Evolutionary conservation across 2,113 vertebrate species (phyloP).

Genomic region (Callocephalon fimbriatum): DNA sequence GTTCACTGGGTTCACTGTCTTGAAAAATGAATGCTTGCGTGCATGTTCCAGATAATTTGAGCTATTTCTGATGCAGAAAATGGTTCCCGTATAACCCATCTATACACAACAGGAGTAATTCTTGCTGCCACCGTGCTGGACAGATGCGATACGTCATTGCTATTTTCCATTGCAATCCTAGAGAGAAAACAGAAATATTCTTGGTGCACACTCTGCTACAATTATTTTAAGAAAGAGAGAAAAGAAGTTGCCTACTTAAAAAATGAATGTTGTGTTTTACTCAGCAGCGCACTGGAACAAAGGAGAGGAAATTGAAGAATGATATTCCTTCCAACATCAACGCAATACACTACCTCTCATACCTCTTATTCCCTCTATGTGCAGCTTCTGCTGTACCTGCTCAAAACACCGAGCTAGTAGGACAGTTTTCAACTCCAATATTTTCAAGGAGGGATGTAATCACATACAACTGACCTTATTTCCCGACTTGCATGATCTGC

Average conservation of each 20-base stretch:
- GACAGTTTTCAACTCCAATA: background rate
- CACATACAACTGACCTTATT: background rate
- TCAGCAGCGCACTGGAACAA: constrained; percentile 10
- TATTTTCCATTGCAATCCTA: background rate
- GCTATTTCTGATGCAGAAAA: background rate
- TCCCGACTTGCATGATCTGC: background rate
- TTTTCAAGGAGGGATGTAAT: background rate
- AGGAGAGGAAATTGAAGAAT: constrained; percentile 59
- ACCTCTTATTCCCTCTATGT: background rate
- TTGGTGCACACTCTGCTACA: background rate
- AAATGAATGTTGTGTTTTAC: constrained; percentile 50
- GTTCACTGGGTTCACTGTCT: background rate
- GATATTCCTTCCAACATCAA: background rate
- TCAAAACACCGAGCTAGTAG: background rate
- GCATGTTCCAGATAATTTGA: background rate
- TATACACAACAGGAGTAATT: background rate
- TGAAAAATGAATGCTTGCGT: background rate
- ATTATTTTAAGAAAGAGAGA: constrained; percentile 52
- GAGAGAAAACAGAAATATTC: constrained; percentile 42
- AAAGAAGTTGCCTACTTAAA: constrained; percentile 66
- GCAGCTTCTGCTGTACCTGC: background rate
- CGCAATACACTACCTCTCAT: background rate
- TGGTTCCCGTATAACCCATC: background rate
- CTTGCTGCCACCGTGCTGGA: background rate
- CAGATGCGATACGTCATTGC: background rate